Conservation (phyloP, 2,113 vertebrate genomes). For the Lynx canadensis region DNA sequence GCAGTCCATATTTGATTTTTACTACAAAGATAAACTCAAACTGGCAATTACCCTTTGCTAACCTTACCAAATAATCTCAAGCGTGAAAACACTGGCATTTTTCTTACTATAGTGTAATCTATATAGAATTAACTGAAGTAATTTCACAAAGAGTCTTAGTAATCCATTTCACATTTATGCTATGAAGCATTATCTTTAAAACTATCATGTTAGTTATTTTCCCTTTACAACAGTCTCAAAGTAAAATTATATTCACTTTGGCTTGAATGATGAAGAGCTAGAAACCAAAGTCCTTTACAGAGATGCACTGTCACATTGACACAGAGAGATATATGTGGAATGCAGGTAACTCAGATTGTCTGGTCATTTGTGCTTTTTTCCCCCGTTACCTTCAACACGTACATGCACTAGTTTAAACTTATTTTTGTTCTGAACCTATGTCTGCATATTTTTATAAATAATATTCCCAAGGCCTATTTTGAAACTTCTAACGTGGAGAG, state of each 20-base stretch:
- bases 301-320: background rate
- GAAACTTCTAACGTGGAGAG: background rate
- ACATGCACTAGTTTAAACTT: background rate
- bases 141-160: slow-evolving; percentile 43
- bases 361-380: background rate
- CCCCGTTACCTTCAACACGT: background rate
- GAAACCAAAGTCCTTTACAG: background rate
- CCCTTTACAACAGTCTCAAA: background rate
- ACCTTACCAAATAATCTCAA: slow-evolving; percentile 52
- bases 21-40: slow-evolving; percentile 54
- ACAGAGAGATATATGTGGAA: background rate
- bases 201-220: background rate
- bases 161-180: slow-evolving; percentile 25
- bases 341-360: background rate
- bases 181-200: slow-evolving; percentile 31
- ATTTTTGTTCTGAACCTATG: background rate
- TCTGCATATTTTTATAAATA: background rate
- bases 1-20: slow-evolving; percentile 28
- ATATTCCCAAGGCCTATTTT: background rate
- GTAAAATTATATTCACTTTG: slow-evolving; percentile 34
- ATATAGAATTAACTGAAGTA: slow-evolving; percentile 24
- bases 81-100: background rate
- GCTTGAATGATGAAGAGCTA: slow-evolving; percentile 11
- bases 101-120: background rate
- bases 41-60: slow-evolving; percentile 58